These are phyloP conservation scores for Neotragus pygmaeus DNA, from an alignment of 2,113 vertebrate species.

Conservation along the genomic window DNA sequence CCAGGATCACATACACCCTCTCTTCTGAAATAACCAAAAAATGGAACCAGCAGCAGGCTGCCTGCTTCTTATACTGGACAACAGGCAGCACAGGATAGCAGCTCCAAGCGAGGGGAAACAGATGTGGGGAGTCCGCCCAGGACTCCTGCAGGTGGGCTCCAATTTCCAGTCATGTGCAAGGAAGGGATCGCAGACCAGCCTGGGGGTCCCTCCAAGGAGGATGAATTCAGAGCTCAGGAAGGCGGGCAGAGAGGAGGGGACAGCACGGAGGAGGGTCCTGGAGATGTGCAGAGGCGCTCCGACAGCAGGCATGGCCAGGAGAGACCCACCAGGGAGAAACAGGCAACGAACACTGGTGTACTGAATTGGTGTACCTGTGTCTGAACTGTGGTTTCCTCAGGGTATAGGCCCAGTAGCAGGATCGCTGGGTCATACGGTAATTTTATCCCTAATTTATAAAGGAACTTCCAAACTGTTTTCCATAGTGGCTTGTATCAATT, in stretches of 20 bases:
- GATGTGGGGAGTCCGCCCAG: accelerated
- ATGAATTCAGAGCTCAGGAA: neutral
- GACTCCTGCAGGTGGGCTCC: accelerated
- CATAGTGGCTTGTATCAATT: neutral
- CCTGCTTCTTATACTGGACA: neutral
- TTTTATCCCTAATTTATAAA: neutral
- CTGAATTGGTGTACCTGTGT: neutral
- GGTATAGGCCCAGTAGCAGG: neutral
- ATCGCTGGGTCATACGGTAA: neutral
- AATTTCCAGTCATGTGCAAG: neutral
- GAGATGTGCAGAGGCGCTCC: neutral
- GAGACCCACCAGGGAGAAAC: neutral
- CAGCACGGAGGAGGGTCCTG: too few relatives aligned
- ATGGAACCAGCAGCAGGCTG: neutral
- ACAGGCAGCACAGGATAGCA: neutral
- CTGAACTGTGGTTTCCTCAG: neutral
- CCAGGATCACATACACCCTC: neutral
- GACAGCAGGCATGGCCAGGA: neutral
- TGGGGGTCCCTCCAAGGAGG: neutral
- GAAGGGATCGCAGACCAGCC: accelerated
- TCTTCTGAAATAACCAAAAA: neutral
- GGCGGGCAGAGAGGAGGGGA: neutral
- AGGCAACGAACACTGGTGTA: neutral
- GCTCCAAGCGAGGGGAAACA: neutral
- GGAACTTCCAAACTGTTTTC: neutral